These are phyloP conservation scores for Terrapene triunguis DNA, from an alignment of 2,113 vertebrate genomes.

Conservation along the genomic window DNA sequence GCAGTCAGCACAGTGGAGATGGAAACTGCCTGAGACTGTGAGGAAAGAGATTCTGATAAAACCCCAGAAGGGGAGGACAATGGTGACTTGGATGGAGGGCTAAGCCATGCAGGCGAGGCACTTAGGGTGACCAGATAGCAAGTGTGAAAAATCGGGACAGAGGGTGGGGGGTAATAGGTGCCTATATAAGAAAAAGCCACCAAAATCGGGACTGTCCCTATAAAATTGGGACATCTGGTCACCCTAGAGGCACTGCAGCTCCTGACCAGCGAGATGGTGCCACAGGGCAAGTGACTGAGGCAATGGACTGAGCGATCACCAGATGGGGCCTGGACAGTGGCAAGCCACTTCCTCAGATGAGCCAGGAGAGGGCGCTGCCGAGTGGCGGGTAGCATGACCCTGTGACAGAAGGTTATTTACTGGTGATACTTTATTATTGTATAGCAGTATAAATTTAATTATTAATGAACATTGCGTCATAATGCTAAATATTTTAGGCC, in stretches of 20 bases:
- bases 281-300: not conserved
- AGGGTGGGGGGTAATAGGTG: too few species aligned
- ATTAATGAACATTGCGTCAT: not conserved
- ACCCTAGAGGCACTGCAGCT: not conserved
- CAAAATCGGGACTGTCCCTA: too few species aligned
- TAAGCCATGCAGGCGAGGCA: not conserved
- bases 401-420: not conserved
- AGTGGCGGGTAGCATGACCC: too few species aligned
- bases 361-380: not conserved
- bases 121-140: too few species aligned
- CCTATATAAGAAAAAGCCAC: too few species aligned
- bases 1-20: not conserved
- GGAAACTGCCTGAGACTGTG: not conserved
- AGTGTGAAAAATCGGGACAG: too few species aligned
- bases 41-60: not conserved
- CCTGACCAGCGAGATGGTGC: not conserved
- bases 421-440: not conserved
- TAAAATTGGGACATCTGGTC: too few species aligned
- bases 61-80: not conserved
- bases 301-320: not conserved
- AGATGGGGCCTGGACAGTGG: not conserved
- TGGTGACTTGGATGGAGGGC: not conserved
- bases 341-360: not conserved
- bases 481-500: not conserved
- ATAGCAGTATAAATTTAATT: not conserved